Evolutionary conservation across 2,797 vertebrate genomes (phyloP), one percentile per base, ranked within the genome.

Genomic region (Gouania willdenowi): DNA sequence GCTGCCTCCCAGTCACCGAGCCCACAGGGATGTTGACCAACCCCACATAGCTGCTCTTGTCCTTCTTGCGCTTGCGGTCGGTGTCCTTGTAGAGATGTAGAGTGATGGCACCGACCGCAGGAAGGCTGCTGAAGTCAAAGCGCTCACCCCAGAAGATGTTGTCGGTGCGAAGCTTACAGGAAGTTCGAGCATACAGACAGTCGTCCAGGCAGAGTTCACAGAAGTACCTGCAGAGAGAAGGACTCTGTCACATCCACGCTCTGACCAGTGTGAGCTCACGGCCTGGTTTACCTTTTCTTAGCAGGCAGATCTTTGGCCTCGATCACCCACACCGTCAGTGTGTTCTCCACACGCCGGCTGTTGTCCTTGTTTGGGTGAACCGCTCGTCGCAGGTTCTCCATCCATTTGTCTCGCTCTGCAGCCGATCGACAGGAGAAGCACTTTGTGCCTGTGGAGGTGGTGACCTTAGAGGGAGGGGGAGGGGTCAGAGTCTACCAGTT

Each of bases 131-230:
- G 74, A 98, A 98, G 77, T 98, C 94, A 6, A 98, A 98, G 61
- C 95, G 92, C 53, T 98, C 96, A 0, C 96, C 95, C 95, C 96
- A 98, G 67, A 98, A 98, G 13, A 98, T 90, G 66, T 93, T 97
- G 68, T 98, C 96, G 0, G 90, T 92, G 83, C 92, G 95, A 43
- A 91, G 89, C 74, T 98, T 98, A 85, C 95, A 96, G 38, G 95
- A 96, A 25, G 96, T 98, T 46, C 95, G 90, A 31, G 95, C 94
- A 21, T 95, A 98, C 5, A 98, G 90, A 2, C 88, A 91, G 85
- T 97, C 95, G 3, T 98, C 95, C 71, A 98, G 88, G 75, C 96
- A 98, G 69, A 98, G 82, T 86, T 98, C 96, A 15, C 93, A 97
- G 79, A 97, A 98, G 57, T 98, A 98, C 75, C 82, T 85, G 66